These are phyloP conservation scores for Odontocolon sp. DNA, from an alignment of 2,888 invertebrate species.

Conservation along the genomic window DNA sequence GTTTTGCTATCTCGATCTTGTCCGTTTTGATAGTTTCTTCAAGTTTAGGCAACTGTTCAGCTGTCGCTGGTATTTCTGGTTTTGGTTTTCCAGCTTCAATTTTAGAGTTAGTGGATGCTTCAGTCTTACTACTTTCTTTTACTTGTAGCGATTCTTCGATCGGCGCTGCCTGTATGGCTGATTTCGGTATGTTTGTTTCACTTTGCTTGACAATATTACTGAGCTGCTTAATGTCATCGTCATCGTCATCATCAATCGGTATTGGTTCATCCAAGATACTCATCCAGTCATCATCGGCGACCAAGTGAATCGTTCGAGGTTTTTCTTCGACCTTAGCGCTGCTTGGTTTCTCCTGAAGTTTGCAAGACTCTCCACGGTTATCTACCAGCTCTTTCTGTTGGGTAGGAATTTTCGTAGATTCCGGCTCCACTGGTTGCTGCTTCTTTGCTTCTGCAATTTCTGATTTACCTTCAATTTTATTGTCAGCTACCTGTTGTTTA, in stretches of 20 bases:
- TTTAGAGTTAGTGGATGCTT: neutral
- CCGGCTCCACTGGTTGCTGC: neutral
- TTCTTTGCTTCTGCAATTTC: neutral
- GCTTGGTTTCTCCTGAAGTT: constrained; percentile 6
- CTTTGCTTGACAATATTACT: constrained; percentile 21
- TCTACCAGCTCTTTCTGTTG: no score
- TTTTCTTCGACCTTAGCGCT: constrained; percentile 7
- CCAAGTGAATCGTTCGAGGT: constrained; percentile 58
- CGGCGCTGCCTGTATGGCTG: neutral
- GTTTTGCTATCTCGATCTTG: neutral
- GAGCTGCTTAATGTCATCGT: constrained; percentile 58
- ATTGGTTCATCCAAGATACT: constrained; percentile 72
- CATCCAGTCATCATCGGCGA: constrained; percentile 71
- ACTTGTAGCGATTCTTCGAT: neutral
- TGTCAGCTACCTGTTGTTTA: neutral
- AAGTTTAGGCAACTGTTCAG: neutral
- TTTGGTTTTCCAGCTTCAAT: constrained; percentile 6
- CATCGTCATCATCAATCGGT: constrained; percentile 70
- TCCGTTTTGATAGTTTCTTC: constrained; percentile 16
- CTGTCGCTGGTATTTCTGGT: neutral
- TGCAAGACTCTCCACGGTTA: no score
- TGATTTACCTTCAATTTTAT: neutral
- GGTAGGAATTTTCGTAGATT: constrained; percentile 11
- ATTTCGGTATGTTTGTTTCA: constrained; percentile 25
- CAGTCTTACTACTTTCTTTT: neutral